Conservation (phyloP, 2,888 invertebrate species). For the Rosalia funebris region DNA sequence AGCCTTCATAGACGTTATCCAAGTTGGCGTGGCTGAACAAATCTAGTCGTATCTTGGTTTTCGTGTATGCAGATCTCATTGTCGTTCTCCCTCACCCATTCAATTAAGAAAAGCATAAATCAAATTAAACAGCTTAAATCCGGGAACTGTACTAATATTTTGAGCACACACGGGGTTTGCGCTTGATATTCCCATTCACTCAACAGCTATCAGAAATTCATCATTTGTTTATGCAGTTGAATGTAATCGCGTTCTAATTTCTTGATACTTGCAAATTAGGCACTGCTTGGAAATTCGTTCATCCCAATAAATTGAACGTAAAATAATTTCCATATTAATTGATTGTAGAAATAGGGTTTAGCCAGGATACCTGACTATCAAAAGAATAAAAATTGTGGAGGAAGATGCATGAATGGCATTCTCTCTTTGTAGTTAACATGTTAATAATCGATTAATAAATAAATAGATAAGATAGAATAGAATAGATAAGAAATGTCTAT, state of each 20-base stretch:
- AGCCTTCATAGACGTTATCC: conserved; percentile 12
- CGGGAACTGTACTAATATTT: conserved; percentile 54
- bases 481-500: too few species aligned
- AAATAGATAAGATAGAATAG: too few species aligned
- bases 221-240: conserved; percentile 51
- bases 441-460: too few species aligned
- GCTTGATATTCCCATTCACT: conserved; percentile 47
- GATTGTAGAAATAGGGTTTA: too few species aligned
- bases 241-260: conserved; percentile 54
- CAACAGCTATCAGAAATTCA: conserved; percentile 50
- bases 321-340: too few species aligned
- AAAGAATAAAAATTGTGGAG: too few species aligned
- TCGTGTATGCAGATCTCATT: conserved; percentile 27
- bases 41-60: conserved; percentile 20
- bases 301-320: background rate
- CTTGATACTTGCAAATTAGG: conserved; percentile 33
- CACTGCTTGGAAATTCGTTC: conserved; percentile 3
- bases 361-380: too few species aligned
- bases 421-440: too few species aligned
- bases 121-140: conserved; percentile 55
- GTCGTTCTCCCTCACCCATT: conserved; percentile 51
- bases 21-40: conserved; percentile 16
- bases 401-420: too few species aligned
- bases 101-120: conserved; percentile 57
- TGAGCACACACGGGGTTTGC: conserved; percentile 54